These are phyloP conservation scores for Phylloscopus trochilus DNA, from an alignment of 2,113 vertebrate species.

Conservation along the genomic window DNA sequence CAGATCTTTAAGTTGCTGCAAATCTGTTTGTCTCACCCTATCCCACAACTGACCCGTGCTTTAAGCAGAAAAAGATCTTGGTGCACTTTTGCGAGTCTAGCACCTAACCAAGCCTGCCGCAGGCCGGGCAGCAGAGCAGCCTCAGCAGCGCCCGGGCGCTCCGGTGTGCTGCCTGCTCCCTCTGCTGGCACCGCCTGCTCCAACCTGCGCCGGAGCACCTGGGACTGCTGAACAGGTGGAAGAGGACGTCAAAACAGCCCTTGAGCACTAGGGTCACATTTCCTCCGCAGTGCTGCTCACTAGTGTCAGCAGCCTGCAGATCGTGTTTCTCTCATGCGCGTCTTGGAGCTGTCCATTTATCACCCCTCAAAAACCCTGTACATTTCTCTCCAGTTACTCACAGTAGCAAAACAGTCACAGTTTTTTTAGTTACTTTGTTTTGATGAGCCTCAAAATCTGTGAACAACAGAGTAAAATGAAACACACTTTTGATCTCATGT, in stretches of 20 bases:
- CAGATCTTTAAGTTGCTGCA: neutral
- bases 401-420: neutral
- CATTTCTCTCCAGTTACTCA: neutral
- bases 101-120: fast-evolving
- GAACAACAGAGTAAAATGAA: neutral
- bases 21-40: neutral
- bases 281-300: neutral
- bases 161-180: neutral
- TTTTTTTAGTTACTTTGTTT: neutral
- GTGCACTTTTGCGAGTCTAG: fast-evolving
- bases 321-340: fast-evolving
- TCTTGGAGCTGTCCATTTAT: neutral
- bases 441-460: neutral
- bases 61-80: fast-evolving
- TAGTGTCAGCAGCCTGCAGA: neutral
- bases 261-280: neutral
- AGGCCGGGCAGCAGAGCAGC: neutral
- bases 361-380: neutral
- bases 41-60: no score
- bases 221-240: fast-evolving
- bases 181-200: neutral
- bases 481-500: neutral
- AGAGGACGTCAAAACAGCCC: fast-evolving
- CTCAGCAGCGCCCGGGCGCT: fast-evolving
- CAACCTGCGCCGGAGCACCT: fast-evolving